Evolutionary conservation across 2,113 vertebrate genomes (phyloP).

Genomic region (Paramormyrops kingsleyae): DNA sequence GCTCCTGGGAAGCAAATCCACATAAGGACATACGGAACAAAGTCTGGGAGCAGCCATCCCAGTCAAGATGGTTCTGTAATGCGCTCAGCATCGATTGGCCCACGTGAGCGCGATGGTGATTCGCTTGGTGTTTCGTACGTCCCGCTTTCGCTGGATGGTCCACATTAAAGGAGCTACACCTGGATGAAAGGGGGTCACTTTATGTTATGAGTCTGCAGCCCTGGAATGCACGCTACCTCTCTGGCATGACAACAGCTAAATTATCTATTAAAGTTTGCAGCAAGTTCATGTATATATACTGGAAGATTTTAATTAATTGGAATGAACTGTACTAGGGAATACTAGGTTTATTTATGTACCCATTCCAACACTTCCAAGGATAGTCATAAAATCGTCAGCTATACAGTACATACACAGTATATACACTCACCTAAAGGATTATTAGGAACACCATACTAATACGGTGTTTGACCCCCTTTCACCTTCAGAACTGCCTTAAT

Average conservation of each 20-base stretch:
- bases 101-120: not conserved
- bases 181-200: not conserved
- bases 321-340: not conserved
- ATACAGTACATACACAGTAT: no score
- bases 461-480: no score
- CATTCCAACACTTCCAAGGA: not conserved
- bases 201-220: not conserved
- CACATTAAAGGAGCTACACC: not conserved
- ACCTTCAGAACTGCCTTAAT: no score
- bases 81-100: not conserved
- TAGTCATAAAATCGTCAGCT: not conserved
- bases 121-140: not conserved
- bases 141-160: no score
- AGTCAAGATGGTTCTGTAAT: not conserved
- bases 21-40: slow-evolving; percentile 54
- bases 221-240: not conserved
- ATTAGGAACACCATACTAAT: no score
- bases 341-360: not conserved
- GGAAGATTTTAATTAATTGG: not conserved
- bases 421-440: no score
- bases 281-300: not conserved
- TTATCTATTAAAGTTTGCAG: not conserved
- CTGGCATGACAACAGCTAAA: not conserved
- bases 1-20: slow-evolving; percentile 41
- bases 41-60: slow-evolving; percentile 46